Evolutionary conservation across 2,888 invertebrate genomes (phyloP), one percentile per base, ranked within the genome.

Genomic region (Andrena flavipes): DNA sequence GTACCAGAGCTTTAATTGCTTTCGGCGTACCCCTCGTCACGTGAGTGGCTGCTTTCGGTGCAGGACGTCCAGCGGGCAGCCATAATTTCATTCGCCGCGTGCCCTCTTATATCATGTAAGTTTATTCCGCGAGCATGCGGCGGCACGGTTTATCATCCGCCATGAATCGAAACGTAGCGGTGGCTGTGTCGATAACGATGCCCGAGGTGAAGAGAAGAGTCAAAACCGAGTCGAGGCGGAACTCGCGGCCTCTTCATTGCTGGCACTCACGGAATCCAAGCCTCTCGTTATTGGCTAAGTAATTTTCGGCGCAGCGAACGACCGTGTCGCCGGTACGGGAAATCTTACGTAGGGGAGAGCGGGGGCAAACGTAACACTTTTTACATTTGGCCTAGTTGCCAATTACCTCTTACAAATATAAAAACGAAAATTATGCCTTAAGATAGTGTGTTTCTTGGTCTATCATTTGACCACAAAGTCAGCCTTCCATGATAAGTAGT

Each of bases 191-290:
- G 83, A 88, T 88, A 87, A 87, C 86, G 88, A 88, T 87, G 77
- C 82, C 82, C 74, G 79, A 88, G 76, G 78, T 88, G 88, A 82
- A 88, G 81, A 88, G 82, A 88, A 79, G 79, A 87, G 79, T 87
- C 85, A 85, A 87, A 79, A 82, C 74, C 80, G 65, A 81, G 68
- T 51, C 76, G 59, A 49, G 29, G 60, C 42, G 72, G 59, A 62
- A 69, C 64, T 59, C 56, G 67, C 29, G 60, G 56, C 29, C 29
- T 65, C 60, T 80, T 82, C 80, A 82, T 85, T 85, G 87, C 78
- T 10, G 33, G 51, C 2, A 20, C 23, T 54, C 87, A 87, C 80
- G 87, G 54, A 67, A 80, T 68, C 78, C 16, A 4, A 29, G 48
- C n/a, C 30, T n/a, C 6, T 56, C n/a, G 10, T 2, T 23, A 62